These are phyloP conservation scores for Caerostris extrusa DNA, from an alignment of 1,140 invertebrate species.

Conservation along the genomic window DNA sequence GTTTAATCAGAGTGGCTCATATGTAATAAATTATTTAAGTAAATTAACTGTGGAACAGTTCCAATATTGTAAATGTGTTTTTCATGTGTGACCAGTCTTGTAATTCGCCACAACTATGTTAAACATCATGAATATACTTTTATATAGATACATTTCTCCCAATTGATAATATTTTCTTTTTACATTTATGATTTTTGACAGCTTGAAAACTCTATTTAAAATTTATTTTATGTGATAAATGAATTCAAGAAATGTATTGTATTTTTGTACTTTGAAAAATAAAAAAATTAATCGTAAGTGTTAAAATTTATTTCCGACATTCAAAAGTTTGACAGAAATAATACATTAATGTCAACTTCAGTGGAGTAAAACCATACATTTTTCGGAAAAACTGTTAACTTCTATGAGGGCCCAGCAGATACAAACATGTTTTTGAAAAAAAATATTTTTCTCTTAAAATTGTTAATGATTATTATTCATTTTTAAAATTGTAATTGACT, in stretches of 20 bases:
- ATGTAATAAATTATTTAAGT: conserved; percentile 1
- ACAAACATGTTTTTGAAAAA: no score
- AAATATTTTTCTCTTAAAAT: no score
- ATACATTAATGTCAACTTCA: no score
- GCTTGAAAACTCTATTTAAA: conserved; percentile 63
- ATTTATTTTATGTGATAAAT: conserved; percentile 73
- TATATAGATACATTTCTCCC: conserved; percentile 72
- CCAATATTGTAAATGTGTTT: conserved; percentile 28
- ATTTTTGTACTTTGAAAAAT: conserved; percentile 76
- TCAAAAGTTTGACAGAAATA: no score
- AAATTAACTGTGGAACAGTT: conserved; percentile 3
- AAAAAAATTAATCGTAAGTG: conserved; percentile 67
- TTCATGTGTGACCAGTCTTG: conserved; percentile 60
- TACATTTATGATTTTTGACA: conserved; percentile 75
- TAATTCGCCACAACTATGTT: conserved; percentile 53
- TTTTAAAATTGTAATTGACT: no score
- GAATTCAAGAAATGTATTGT: conserved; percentile 72
- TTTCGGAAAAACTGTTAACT: no score
- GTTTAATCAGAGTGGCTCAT: not conserved
- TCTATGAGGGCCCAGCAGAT: no score
- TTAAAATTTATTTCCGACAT: not conserved
- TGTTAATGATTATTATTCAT: no score
- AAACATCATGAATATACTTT: conserved; percentile 74
- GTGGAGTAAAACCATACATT: no score
- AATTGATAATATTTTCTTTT: conserved; percentile 73